Evolutionary conservation across 2,888 invertebrate species (phyloP), one percentile per base, ranked within the genome.

Genomic region (Idaea dimidiata): DNA sequence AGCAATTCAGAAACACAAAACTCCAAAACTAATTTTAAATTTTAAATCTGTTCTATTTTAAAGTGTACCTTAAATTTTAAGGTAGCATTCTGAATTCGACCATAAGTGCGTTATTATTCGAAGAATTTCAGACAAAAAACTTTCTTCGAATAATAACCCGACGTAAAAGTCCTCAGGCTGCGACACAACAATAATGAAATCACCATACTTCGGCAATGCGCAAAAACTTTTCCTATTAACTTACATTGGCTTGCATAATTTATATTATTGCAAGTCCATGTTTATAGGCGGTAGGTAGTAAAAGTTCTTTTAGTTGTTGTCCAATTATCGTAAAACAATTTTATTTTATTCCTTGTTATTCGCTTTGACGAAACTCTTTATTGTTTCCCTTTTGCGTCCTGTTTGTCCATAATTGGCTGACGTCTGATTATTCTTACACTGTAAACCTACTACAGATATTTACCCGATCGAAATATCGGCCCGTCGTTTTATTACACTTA

Each of bases 211-310:
- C 75, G 66, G 74, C 74, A 80, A 68, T 81, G 77, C 78, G 81
- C 79, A 78, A 79, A 82, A 86, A 87, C 74, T 86, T 87, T 82
- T 75, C 76, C 79, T 81, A 83, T 84, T 82, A 83, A 78, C 74
- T 75, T 74, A 76, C 76, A 79, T 76, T 76, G 71, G 74, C 70
- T 69, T 65, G 74, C 82, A 81, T 81, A 77, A 79, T 81, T 77
- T 67, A 72, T 74, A 73, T 79, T 80, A 83, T 79, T 73, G 73
- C 76, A 62, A 75, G 74, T 80, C 79, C 70, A 70, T 72, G 66
- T 73, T 76, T 74, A 75, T 75, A 75, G 70, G 74, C 67, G 62
- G 64, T 67, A 67, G 62, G 64, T 67, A 62, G 62, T 65, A 62
- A 66, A 62, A 65, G 62, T 55, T 67, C 66, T 16, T 53, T 17